Base-by-base conservation (phyloP, 1,140 invertebrate species). In the Megalopta genalis region DNA sequence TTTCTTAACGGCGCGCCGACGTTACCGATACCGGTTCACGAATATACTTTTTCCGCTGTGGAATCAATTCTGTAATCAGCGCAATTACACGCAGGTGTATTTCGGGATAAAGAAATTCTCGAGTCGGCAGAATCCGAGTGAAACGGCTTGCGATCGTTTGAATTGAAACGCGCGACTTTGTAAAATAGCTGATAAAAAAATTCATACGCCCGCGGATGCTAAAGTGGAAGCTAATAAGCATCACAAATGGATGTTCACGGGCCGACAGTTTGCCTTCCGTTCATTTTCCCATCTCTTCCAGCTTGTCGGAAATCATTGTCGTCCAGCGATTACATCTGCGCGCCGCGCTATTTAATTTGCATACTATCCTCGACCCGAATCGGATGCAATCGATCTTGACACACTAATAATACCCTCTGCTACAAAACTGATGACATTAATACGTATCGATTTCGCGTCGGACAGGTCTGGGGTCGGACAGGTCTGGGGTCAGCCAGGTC, bases 321-420 rank as follows among this genome's bases (percentile, higher is more conserved):
- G 25, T 14, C 7, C 10, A 5, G 5, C 6, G 25, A 21, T 39
- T 21, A 16, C 63, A 67, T 23, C 32, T 67, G 49, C 12, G 14
- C 23, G 12, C n/a, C 14, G 14, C 23, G 52, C 21, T 10, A 6
- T 18, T 37, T 25, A 14, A 76, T 68, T 76, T 59, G 52, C 64
- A 46, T 76, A 59, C 49, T 59, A 76, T 76, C 73, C 73, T 59
- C 73, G 64, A 68, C 72, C 72, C 63, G 39, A 75, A 68, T 76
- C 67, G 52, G 18, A 32, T 23, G 73, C 73, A 32, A 68, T 68
- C 64, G 52, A 66, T 66, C 46, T 52, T 74, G 46, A 74, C 71
- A 63, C 54, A 23, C 5, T 59, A 10, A 42, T 39, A 42, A 42
- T 39, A 42, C n/a, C 37, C n/a, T 52, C 14, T 21, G 27, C 46